Conservation (phyloP, 2,888 invertebrate species). For the Cheilosia pagana region DNA sequence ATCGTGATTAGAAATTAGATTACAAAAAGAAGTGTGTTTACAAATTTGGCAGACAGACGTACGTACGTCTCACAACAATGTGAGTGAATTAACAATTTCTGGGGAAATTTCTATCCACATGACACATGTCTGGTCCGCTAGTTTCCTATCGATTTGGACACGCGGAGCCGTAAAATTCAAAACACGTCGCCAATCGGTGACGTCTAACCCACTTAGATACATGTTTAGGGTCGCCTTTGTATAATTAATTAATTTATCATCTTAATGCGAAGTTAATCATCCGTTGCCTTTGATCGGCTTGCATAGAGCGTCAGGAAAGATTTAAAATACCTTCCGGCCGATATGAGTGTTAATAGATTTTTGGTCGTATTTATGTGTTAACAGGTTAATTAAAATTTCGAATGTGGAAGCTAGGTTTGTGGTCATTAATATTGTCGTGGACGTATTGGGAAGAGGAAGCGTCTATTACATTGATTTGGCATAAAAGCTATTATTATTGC, state of each 20-base stretch:
- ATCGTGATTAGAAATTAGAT: constrained; percentile 45
- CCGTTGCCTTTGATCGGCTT: constrained; percentile 5
- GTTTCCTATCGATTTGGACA: neutral
- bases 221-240: constrained; percentile 29
- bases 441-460: no score
- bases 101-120: constrained; percentile 17
- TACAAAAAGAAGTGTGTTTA: neutral
- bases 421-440: neutral
- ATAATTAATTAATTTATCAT: constrained; percentile 40
- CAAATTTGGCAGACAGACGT: constrained; percentile 20
- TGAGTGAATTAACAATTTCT: constrained; percentile 47
- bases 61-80: constrained; percentile 28
- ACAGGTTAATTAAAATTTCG: constrained; percentile 5
- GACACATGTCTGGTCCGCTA: neutral
- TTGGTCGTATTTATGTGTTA: neutral
- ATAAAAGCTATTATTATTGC: no score
- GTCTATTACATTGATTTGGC: no score
- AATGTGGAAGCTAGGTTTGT: neutral
- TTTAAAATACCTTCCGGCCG: constrained; percentile 1
- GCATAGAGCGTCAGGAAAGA: constrained; percentile 13
- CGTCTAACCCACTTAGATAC: constrained; percentile 50
- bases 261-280: constrained; percentile 27
- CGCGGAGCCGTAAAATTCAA: constrained; percentile 13
- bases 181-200: constrained; percentile 35
- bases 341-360: constrained; percentile 11